phyloP scores from a whole-genome alignment of 2,797 vertebrate genomes.

The Argyrosomus regius region DNA sequence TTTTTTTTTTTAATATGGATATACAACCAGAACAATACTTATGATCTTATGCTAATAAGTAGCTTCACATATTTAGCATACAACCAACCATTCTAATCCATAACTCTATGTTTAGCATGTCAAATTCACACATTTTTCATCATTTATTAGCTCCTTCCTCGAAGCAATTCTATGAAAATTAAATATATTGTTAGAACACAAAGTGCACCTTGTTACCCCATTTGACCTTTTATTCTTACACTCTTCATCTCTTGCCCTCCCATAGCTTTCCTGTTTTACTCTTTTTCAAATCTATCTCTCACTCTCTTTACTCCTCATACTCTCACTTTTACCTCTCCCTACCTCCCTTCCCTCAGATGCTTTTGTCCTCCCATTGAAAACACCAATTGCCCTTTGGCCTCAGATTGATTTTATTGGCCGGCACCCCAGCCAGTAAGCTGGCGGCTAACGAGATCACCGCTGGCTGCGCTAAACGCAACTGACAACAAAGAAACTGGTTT shows the following conservation, averaged over 20 bases:
- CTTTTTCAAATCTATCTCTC: background rate
- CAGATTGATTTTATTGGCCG: slow-evolving; percentile 63
- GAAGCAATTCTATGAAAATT: background rate
- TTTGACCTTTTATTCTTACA: background rate
- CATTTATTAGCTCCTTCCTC: background rate
- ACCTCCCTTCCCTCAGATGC: background rate
- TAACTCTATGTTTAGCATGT: background rate
- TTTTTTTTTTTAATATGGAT: too few species aligned
- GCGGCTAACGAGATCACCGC: slow-evolving; percentile 63
- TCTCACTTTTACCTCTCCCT: background rate
- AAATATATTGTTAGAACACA: background rate
- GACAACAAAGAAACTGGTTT: slow-evolving; percentile 73
- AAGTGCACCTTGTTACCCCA: background rate
- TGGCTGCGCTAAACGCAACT: slow-evolving; percentile 61
- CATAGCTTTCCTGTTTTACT: background rate
- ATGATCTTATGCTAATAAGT: too few species aligned
- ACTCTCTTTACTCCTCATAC: background rate
- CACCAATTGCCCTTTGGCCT: slow-evolving; percentile 56
- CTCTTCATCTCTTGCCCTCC: background rate
- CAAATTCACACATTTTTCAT: background rate
- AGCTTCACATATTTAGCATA: too few species aligned
- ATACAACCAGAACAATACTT: too few species aligned
- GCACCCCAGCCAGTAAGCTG: slow-evolving; percentile 45
- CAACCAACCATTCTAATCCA: too few species aligned
- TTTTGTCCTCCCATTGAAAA: slow-evolving; percentile 52